Conservation (phyloP, 2,888 invertebrate species). For the Parnassius apollo region DNA sequence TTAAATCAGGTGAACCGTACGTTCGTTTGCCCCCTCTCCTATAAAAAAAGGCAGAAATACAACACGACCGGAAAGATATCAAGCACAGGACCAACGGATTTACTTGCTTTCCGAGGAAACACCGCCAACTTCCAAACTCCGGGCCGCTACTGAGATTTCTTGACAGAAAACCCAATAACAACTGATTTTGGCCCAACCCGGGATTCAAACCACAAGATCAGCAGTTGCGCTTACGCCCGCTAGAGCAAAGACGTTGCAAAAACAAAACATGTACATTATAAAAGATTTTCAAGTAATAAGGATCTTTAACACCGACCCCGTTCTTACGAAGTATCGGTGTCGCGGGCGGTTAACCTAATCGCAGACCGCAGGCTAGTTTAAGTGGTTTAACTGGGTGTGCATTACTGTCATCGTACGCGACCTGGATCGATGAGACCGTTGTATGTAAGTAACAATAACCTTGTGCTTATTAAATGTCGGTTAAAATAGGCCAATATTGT, state of each 20-base stretch:
- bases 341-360: conserved; percentile 16
- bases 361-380: conserved; percentile 14
- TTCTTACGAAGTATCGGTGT: conserved; percentile 15
- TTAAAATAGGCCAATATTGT: conserved; percentile 19
- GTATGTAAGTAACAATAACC: conserved; percentile 5
- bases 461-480: conserved; percentile 20
- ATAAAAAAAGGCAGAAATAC: no score
- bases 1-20: no score
- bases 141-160: no score
- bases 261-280: background rate
- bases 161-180: no score
- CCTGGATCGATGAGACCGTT: conserved; percentile 14
- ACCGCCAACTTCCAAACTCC: no score
- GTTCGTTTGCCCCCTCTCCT: no score
- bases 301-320: conserved; percentile 2
- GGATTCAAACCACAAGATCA: no score
- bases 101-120: no score
- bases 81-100: no score
- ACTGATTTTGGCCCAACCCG: no score
- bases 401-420: conserved; percentile 6
- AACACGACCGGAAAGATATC: no score
- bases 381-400: conserved; percentile 23
- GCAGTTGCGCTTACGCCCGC: no score
- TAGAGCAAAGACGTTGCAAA: background rate
- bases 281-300: conserved; percentile 4